Percentiles rank a stretch among this genome's conserved stretches.
Conservation (phyloP, 2,797 vertebrate genomes). For the Ciconia nigra region DNA sequence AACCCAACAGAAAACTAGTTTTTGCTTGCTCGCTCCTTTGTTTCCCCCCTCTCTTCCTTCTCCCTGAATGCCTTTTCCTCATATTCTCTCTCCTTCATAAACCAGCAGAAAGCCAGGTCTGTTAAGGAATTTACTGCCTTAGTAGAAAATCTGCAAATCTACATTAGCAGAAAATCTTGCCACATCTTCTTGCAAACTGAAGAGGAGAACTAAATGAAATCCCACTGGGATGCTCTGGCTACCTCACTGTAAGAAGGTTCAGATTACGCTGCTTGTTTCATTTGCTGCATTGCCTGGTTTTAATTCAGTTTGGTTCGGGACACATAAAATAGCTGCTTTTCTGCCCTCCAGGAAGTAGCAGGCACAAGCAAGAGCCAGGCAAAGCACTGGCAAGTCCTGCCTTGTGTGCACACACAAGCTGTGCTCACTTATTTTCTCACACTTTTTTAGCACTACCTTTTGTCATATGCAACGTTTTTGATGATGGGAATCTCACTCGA, state of each 20-base stretch:
- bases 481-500: not conserved
- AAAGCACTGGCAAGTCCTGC: not conserved
- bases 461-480: not conserved
- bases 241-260: not conserved
- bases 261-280: not conserved
- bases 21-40: not conserved
- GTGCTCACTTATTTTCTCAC: accelerated
- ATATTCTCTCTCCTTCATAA: not conserved
- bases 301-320: not conserved
- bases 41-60: not conserved
- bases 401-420: accelerated
- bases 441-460: not conserved
- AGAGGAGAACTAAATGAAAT: not conserved
- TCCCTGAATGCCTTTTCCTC: not conserved
- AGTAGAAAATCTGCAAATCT: not conserved
- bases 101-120: not conserved
- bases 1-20: not conserved
- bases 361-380: not conserved
- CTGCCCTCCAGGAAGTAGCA: accelerated
- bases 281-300: not conserved
- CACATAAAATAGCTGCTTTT: not conserved
- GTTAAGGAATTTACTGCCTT: not conserved
- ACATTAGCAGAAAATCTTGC: not conserved
- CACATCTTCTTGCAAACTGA: accelerated
- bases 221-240: not conserved